phyloP scores from a whole-genome alignment of 1,140 invertebrate genomes.

The Drosophila bipectinata region DNA sequence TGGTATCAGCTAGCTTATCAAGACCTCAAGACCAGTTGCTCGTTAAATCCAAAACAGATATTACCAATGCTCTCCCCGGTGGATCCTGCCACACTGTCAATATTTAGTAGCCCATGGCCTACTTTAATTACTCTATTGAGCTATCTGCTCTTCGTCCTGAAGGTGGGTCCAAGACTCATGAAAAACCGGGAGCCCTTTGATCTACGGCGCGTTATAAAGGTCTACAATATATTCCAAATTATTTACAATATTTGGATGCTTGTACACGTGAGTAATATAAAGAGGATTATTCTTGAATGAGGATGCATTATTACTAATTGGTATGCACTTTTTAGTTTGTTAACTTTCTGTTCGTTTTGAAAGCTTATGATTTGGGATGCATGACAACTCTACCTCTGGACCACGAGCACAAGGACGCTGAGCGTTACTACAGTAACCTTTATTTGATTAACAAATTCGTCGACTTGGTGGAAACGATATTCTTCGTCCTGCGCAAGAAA shows the following conservation, averaged over 20 bases:
- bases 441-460: slow-evolving; percentile 52
- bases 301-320: background rate
- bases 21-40: background rate
- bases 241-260: slow-evolving; percentile 36
- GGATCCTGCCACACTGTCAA: background rate
- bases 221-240: slow-evolving; percentile 91
- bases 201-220: slow-evolving; percentile 88
- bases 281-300: background rate
- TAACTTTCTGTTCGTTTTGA: slow-evolving; percentile 17
- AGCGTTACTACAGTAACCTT: slow-evolving; percentile 22
- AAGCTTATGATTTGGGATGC: slow-evolving; percentile 23
- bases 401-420: slow-evolving; percentile 24
- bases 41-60: background rate
- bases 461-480: slow-evolving; percentile 29
- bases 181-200: slow-evolving; percentile 91
- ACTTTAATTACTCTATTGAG: slow-evolving; percentile 88
- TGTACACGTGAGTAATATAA: slow-evolving; percentile 17
- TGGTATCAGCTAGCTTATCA: background rate
- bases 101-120: background rate
- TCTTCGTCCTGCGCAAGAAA: slow-evolving; percentile 47
- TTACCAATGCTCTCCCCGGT: background rate
- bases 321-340: background rate
- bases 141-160: slow-evolving; percentile 88
- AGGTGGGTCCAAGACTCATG: slow-evolving; percentile 91
- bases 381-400: slow-evolving; percentile 21